Base-by-base conservation (phyloP, 2,888 invertebrate species). In the Macaria notata region DNA sequence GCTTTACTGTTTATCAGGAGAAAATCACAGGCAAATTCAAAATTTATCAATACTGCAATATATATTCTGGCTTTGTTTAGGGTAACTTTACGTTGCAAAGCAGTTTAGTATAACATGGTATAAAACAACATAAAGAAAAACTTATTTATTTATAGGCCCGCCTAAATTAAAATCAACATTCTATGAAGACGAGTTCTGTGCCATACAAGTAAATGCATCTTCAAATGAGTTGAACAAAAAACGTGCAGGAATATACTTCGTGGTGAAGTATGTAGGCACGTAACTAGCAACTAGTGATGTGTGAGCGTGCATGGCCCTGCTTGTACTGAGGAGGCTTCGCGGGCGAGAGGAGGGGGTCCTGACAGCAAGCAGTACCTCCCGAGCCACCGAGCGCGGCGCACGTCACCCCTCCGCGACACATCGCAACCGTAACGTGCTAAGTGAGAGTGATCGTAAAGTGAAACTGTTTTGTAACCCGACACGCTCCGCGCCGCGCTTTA, bases 381-480 rank as follows among this genome's bases (percentile, higher is more conserved):
- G 68, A 68, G 70, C 75, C 73, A 71, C 71, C 73, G 79, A 65
- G 8, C 51, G 57, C 55, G 54, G 7, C 46, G 49, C 57, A 47
- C 68, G 67, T 49, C 70, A 66, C 74, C 79, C 65, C 46, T 69
- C 71, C 67, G 69, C 81, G 78, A 79, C 65, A 66, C 58, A 63
- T 72, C 75, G 71, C 71, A 64, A 65, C 46, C 63, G 76, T 74
- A 74, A 71, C 72, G 76, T 72, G 69, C 71, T 53, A 71, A 76
- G 76, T 77, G 77, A 81, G 68, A 84, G 88, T 86, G 80, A 84
- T 85, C 81, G 70, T 78, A 76, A 83, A 85, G 87, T 89, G 86
- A 86, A 83, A 84, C 69, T 66, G 70, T 72, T 68, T 64, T 50
- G 59, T 54, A 54, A 54, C 51, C 50, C 47, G 54, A 54, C 54